Evolutionary conservation across 2,888 invertebrate genomes (phyloP).

Genomic region (Chouioia cunea): DNA sequence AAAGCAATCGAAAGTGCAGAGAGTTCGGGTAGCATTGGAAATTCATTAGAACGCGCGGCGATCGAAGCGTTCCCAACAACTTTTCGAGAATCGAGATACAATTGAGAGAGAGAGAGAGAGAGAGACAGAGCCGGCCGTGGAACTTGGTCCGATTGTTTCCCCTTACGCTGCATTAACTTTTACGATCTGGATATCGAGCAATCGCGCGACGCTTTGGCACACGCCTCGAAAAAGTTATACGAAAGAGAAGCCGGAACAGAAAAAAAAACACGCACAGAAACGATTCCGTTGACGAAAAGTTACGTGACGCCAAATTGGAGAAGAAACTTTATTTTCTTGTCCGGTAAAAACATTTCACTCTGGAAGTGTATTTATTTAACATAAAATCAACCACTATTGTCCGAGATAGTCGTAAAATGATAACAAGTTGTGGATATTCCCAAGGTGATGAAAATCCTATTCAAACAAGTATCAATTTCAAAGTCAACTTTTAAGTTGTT

Average conservation of each 20-base stretch:
- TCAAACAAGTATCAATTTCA: too few species aligned
- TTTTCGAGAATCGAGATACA: constrained; percentile 48
- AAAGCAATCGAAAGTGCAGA: constrained; percentile 20
- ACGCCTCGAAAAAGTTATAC: constrained; percentile 43
- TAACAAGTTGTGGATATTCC: too few species aligned
- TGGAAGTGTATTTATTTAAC: too few species aligned
- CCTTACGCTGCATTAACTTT: constrained; percentile 57
- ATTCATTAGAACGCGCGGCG: constrained; percentile 44
- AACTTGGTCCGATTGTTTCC: constrained; percentile 56
- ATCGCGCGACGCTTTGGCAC: constrained; percentile 50
- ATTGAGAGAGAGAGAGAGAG: constrained; percentile 22
- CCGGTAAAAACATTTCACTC: not conserved
- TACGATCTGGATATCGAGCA: constrained; percentile 56
- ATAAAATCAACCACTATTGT: too few species aligned
- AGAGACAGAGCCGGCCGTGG: constrained; percentile 28
- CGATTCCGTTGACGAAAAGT: constrained; percentile 34
- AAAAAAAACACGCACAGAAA: constrained; percentile 23
- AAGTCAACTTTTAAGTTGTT: too few species aligned
- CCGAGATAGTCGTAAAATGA: too few species aligned
- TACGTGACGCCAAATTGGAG: constrained; percentile 20
- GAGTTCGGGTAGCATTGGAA: constrained; percentile 42
- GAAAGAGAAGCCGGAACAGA: not conserved
- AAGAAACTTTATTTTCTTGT: constrained; percentile 14
- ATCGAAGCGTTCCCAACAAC: constrained; percentile 47
- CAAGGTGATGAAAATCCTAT: too few species aligned